Evolutionary conservation across 2,888 invertebrate species (phyloP).

Genomic region (Bursaphelenchus okinawaensis): DNA sequence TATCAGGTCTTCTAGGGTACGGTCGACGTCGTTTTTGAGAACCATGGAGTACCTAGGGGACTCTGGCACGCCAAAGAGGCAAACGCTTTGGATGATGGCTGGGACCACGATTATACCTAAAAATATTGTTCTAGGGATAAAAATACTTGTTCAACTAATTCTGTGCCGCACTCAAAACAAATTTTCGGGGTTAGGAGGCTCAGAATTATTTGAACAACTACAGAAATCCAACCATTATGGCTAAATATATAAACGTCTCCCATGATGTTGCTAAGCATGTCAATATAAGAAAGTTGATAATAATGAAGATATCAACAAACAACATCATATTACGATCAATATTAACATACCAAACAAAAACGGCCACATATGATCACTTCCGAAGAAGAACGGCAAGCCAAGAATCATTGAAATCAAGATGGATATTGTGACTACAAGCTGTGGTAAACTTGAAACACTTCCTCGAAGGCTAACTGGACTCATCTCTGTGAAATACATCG

Average conservation of each 20-base stretch:
- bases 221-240: too few species aligned
- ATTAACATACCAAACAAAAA: constrained; percentile 22
- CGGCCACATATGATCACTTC: constrained; percentile 17
- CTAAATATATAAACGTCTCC: too few species aligned
- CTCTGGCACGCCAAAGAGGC: constrained; percentile 75
- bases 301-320: too few species aligned
- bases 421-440: constrained; percentile 19
- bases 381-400: constrained; percentile 22
- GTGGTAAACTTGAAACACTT: constrained; percentile 21
- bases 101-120: constrained; percentile 70
- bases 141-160: too few species aligned
- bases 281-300: too few species aligned
- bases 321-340: too few species aligned
- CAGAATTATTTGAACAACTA: too few species aligned
- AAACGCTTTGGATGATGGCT: constrained; percentile 67
- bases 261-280: too few species aligned
- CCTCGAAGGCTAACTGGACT: constrained; percentile 18
- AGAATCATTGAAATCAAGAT: constrained; percentile 25
- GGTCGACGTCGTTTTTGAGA: constrained; percentile 68
- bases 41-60: constrained; percentile 73
- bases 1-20: constrained; percentile 47
- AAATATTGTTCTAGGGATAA: too few species aligned
- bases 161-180: too few species aligned
- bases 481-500: constrained; percentile 23
- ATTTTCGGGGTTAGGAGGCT: too few species aligned